phyloP scores from a whole-genome alignment of 2,888 invertebrate genomes.

The Spodoptera picta region DNA sequence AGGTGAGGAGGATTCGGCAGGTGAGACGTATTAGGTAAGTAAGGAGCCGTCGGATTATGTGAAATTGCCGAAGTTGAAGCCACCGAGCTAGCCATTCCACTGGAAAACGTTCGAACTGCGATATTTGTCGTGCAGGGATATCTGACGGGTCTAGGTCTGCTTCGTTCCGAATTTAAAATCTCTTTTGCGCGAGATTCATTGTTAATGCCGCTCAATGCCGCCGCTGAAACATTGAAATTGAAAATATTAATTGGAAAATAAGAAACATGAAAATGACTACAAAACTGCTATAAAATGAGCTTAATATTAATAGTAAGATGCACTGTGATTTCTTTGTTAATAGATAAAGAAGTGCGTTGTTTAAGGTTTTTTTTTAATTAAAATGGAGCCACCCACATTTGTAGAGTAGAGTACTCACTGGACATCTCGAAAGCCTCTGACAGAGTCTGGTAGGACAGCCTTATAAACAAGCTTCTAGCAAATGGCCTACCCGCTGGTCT shows the following conservation, averaged over 20 bases:
- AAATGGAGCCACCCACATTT: too few species aligned
- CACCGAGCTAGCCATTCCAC: constrained; percentile 10
- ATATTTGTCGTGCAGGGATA: constrained; percentile 26
- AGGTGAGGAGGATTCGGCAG: constrained; percentile 10
- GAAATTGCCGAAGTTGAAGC: neutral
- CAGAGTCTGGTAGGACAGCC: too few species aligned
- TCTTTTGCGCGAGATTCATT: constrained; percentile 34
- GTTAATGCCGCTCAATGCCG: neutral
- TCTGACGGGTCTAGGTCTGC: constrained; percentile 25
- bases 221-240: constrained; percentile 19
- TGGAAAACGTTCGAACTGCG: constrained; percentile 25
- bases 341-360: too few species aligned
- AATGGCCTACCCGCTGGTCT: too few species aligned
- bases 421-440: too few species aligned
- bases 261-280: neutral
- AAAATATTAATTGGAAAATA: neutral
- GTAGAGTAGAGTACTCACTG: too few species aligned
- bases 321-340: too few species aligned
- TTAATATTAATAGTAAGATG: too few species aligned
- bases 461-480: too few species aligned
- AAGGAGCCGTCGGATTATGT: neutral
- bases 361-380: too few species aligned
- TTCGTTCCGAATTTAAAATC: constrained; percentile 3
- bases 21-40: neutral
- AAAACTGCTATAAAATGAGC: too few species aligned